Percentiles rank a stretch among this genome's conserved stretches.
phyloP scores from a whole-genome alignment of 2,113 vertebrate species.

The Odobenus rosmarus region DNA sequence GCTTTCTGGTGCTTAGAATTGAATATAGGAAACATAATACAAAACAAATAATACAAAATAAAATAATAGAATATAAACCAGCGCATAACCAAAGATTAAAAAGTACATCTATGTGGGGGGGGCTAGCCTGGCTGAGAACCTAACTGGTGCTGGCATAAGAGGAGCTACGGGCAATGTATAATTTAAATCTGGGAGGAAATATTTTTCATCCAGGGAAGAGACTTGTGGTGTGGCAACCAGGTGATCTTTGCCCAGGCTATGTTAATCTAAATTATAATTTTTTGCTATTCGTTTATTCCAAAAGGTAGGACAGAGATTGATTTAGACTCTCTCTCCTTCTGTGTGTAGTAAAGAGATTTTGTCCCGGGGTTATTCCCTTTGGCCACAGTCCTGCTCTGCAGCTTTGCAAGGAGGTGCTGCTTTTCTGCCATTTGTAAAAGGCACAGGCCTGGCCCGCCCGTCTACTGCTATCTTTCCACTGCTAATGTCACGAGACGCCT shows the following conservation, averaged over 20 bases:
- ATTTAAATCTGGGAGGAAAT: slow-evolving; percentile 30
- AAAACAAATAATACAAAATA: not conserved
- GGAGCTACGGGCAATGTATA: not conserved
- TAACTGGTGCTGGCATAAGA: not conserved
- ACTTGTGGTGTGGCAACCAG: not conserved
- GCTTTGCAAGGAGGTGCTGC: not conserved
- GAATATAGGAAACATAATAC: not conserved
- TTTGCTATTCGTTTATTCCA: slow-evolving; percentile 29
- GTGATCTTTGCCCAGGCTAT: not conserved
- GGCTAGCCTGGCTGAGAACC: not conserved
- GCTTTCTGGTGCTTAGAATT: not conserved
- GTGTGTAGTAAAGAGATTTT: not conserved
- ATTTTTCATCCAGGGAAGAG: slow-evolving; percentile 27
- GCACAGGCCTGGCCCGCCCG: not conserved
- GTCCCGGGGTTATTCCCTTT: not conserved
- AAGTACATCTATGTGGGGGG: not conserved
- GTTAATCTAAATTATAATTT: not conserved
- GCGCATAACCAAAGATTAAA: not conserved
- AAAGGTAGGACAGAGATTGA: not conserved
- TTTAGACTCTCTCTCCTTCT: not conserved
- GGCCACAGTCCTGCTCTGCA: not conserved
- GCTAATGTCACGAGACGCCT: slow-evolving; percentile 61
- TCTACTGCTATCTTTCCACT: not conserved
- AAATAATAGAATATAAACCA: not conserved
- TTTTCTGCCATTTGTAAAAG: not conserved